These are phyloP conservation scores for Nesospiza acunhae DNA, from an alignment of 2,113 vertebrate genomes.

Conservation along the genomic window DNA sequence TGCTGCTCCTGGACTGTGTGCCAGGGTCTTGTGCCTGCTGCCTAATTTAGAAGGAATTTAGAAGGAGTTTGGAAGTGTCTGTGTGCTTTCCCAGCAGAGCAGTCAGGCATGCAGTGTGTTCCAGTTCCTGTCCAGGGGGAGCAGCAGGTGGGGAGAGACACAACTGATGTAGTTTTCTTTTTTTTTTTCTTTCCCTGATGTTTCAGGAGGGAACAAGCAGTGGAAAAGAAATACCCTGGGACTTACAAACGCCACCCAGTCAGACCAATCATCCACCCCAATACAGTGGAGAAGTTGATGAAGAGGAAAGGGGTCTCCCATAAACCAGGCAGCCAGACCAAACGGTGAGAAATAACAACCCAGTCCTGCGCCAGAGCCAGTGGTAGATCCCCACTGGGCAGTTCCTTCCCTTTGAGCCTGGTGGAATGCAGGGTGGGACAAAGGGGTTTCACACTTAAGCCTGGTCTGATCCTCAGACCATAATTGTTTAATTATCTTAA, in stretches of 20 bases:
- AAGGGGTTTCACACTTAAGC: not conserved
- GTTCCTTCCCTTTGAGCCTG: not conserved
- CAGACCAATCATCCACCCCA: slow-evolving; percentile 92
- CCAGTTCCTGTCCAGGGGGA: not conserved
- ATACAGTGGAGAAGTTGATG: slow-evolving; percentile 95
- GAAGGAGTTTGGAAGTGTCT: not conserved
- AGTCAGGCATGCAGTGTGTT: fast-evolving
- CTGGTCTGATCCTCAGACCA: not conserved
- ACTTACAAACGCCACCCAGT: slow-evolving; percentile 94
- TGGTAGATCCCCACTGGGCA: not conserved
- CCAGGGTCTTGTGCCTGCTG: not conserved
- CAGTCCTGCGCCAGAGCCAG: not conserved
- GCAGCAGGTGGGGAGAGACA: not conserved
- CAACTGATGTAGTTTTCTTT: not conserved
- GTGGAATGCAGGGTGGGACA: not conserved
- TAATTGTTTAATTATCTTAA: not conserved
- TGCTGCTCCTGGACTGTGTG: not conserved
- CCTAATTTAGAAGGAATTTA: not conserved
- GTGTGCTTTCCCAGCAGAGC: not conserved
- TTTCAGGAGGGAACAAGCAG: slow-evolving; percentile 91
- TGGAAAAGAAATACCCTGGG: slow-evolving; percentile 97
- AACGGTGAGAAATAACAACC: slow-evolving; percentile 77
- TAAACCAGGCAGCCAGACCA: slow-evolving; percentile 87
- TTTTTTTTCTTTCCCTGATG: not conserved
- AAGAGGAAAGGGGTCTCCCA: slow-evolving; percentile 90